Conservation (phyloP, 2,888 invertebrate species). For the Euzetes globulus region DNA sequence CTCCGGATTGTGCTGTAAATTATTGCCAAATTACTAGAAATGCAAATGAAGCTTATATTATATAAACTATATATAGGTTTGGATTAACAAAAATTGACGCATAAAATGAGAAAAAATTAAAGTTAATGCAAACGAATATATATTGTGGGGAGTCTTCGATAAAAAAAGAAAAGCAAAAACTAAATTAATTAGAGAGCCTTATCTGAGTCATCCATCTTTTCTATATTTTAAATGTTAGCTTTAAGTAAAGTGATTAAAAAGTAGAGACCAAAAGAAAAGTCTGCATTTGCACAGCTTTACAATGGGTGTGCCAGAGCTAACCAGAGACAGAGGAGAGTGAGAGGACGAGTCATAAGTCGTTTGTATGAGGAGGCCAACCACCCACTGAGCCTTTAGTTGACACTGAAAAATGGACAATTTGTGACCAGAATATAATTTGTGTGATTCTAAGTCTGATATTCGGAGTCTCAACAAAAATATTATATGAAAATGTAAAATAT, state of each 20-base stretch:
- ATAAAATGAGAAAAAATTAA: not conserved
- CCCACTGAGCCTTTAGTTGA: slow-evolving; percentile 16
- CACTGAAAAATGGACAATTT: slow-evolving; percentile 24
- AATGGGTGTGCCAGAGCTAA: slow-evolving; percentile 11
- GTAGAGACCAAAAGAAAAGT: not conserved
- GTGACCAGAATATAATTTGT: slow-evolving; percentile 18
- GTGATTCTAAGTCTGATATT: not conserved
- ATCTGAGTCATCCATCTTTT: slow-evolving; percentile 10
- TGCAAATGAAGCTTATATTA: slow-evolving; percentile 19
- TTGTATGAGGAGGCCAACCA: slow-evolving; percentile 20
- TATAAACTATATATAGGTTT: slow-evolving; percentile 10
- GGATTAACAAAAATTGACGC: slow-evolving; percentile 1
- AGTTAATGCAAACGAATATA: not conserved
- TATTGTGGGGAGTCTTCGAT: not conserved
- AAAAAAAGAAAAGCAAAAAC: slow-evolving; percentile 1
- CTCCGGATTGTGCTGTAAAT: slow-evolving; percentile 10
- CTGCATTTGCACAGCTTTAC: slow-evolving; percentile 1
- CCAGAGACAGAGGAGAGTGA: not conserved
- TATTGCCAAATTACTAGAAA: slow-evolving; percentile 18
- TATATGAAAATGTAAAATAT: not conserved
- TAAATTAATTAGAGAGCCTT: slow-evolving; percentile 16
- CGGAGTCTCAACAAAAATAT: not conserved
- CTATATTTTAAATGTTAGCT: not conserved
- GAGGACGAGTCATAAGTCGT: not conserved
- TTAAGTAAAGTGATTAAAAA: slow-evolving; percentile 22